Base-by-base conservation (phyloP, 2,797 vertebrate species). In the Emydoidea blandingii region DNA sequence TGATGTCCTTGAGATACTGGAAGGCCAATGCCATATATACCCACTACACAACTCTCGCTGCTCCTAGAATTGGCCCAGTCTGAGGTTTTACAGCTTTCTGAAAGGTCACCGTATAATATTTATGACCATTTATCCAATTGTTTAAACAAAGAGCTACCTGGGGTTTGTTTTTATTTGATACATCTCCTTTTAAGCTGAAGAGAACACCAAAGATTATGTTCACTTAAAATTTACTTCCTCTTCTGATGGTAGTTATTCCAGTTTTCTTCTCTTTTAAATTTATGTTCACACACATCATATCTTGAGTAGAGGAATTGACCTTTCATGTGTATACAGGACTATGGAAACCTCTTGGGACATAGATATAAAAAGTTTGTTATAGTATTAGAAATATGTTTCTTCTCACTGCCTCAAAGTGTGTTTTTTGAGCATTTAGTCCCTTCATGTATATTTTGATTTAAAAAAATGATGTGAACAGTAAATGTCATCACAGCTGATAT, bases 391-490 rank as follows among this genome's bases (percentile, higher is more conserved):
- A 16, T 65, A 34, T 15, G 59, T 65, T 65, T 65, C 7, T n/a
- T 65, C 59, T n/a, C 59, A 65, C 59, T 65, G 31, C 59, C 7
- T n/a, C 15, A 34, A 65, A 62, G 34, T 9, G 7, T n/a, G 31
- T 18, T 85, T 95, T 95, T 76, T 83, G 79, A 92, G 79, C 2
- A 92, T 74, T 53, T 49, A 90, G 83, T 37, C 8, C n/a, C 53
- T 41, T 82, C 79, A 83, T 0, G 0, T 86, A 37, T 15, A 41
- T 59, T 62, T 62, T 62, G 59, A 62, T 65, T 44, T 31, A 62
- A 68, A 68, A 83, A 91, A 83, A 29, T 92, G 79, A 88, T 14
- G 6, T 6, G 85, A 82, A 44, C n/a, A 86, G 27, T 8, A 6
- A 3, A 44, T n/a, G 49, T 92, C 29, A 6, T 37, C 52, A 59